Base-by-base conservation (phyloP, 2,888 invertebrate species). In the Ochropacha duplaris region DNA sequence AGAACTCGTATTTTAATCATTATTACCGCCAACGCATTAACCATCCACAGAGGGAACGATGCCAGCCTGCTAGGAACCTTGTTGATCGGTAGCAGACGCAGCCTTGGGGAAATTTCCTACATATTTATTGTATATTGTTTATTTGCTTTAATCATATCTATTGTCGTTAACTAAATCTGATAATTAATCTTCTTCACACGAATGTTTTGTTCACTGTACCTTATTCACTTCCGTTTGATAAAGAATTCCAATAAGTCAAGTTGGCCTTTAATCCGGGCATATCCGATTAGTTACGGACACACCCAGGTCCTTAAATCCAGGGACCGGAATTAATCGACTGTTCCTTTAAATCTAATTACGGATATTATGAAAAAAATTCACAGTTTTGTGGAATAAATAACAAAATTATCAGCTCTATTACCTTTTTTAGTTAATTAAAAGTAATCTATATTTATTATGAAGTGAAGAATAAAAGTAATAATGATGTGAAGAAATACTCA, bases 221-320 rank as follows among this genome's bases (percentile, higher is more conserved):
- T 55, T 58, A 50, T 51, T 57, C 52, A 50, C 50, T 58, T 34
- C 54, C 24, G 56, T 12, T 22, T 61, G 55, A 39, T 60, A 50
- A 39, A 71, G 66, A 71, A 72, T 70, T 66, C 69, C 60, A 74
- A 72, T 73, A 73, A 72, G 63, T 71, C 65, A 68, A 62, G 58
- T 60, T 65, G 70, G 64, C 69, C 67, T 72, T 70, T 72, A 72
- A 68, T 71, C 66, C 65, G 57, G 28, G 66, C 61, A 68, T 65
- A 74, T 72, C 69, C 68, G 71, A 77, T 78, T 74, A 74, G 71
- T 70, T 73, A 68, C 62, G 66, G 62, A 65, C 61, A 63, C 60
- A 69, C 62, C 61, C 56, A 59, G 59, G 64, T 71, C 60, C 65
- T 64, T 72, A 70, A 73, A 76, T 69, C 69, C 67, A 65, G 64